Base-by-base conservation (phyloP, 2,797 vertebrate species). In the Pelochelys cantorii region DNA sequence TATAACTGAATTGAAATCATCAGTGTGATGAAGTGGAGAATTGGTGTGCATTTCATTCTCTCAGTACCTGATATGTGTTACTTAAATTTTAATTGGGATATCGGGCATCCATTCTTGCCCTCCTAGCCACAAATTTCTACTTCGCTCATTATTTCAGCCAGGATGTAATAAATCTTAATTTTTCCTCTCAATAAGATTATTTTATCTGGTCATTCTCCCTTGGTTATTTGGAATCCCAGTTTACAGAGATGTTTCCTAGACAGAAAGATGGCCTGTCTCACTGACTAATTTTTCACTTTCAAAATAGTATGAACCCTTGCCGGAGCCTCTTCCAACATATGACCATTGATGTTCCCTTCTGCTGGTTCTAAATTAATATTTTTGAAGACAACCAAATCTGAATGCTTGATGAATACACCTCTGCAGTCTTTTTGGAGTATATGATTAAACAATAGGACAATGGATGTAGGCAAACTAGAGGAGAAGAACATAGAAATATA, bases 1-100 rank as follows among this genome's bases (percentile, higher is more conserved):
- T 5, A 7, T 15, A 2, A 0, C 60, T 78, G 83, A 48, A 7
- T 77, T 0, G 0, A 7, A 60, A 14, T 9, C 84, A 3, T 27
- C 37, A 20, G 20, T 37, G 29, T n/a, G 3, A 20, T 11, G 25
- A 10, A 7, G 14, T 17, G 52, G 22, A n/a, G 29, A 37, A 11
- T 9, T 1, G 0, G 0, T 23, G 23, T 5, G 4, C 62, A 52
- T 11, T 68, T 68, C 52, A 22, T 6, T 54, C 11, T 5, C 22
- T 34, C 11, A 5, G 11, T 54, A 48, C 12, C 42, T 29, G 42
- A 52, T 48, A 52, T 27, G 22, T 77, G 25, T 29, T 29, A 17
- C 25, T 52, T 77, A 77, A 13, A 34, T 71, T 71, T 37, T 71
- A 22, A 71, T 37, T 13, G 37, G 74, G 74, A 52, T 77, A 52